These are phyloP conservation scores for Peucedramus taeniatus DNA, from an alignment of 2,113 vertebrate genomes.

Conservation along the genomic window DNA sequence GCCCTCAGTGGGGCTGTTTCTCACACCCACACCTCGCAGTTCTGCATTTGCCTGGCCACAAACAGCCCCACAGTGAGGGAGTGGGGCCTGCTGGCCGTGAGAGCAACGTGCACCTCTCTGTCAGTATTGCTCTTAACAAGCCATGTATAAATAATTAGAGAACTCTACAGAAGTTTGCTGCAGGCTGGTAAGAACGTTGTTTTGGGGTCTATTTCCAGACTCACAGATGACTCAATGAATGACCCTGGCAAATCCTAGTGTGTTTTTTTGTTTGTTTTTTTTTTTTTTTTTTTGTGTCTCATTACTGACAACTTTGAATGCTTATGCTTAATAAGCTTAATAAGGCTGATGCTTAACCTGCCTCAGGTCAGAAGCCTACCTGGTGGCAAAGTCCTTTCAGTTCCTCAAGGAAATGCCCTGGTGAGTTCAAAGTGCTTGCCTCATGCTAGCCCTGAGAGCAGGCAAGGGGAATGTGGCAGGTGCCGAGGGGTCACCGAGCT, in stretches of 20 bases:
- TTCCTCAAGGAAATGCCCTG: not conserved
- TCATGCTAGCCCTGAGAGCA: not conserved
- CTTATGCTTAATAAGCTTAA: not conserved
- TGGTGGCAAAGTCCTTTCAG: not conserved
- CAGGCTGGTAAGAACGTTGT: not conserved
- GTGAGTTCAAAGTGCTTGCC: not conserved
- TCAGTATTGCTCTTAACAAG: not conserved
- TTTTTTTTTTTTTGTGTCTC: not conserved
- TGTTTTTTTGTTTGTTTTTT: too few relatives aligned
- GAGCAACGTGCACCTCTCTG: not conserved
- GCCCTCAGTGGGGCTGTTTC: not conserved
- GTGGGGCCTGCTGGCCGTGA: not conserved
- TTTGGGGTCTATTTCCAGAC: not conserved
- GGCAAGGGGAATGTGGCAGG: rapidly evolving
- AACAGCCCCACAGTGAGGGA: rapidly evolving
- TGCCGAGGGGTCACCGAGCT: rapidly evolving
- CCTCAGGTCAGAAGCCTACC: not conserved
- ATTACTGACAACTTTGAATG: not conserved
- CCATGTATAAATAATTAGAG: not conserved
- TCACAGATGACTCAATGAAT: not conserved
- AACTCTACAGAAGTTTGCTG: not conserved
- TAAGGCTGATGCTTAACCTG: not conserved
- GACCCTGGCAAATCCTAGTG: not conserved
- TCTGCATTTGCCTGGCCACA: not conserved
- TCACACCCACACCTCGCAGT: not conserved